These are phyloP conservation scores for Yoshiicerus persimilis DNA, from an alignment of 1,140 invertebrate species.

Conservation along the genomic window DNA sequence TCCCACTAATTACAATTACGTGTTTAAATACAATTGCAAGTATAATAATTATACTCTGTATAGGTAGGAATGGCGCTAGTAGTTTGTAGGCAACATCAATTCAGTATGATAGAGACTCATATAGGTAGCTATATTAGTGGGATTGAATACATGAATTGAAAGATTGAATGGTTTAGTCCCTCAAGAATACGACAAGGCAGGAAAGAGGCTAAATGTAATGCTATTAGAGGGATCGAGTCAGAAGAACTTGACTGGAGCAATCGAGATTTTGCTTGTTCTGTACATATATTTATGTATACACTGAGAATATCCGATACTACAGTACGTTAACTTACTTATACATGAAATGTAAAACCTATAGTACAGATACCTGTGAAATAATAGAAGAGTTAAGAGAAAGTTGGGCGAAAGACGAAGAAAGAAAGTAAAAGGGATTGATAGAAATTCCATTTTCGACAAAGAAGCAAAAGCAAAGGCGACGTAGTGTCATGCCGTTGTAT, in stretches of 20 bases:
- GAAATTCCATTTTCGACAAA: conserved; percentile 32
- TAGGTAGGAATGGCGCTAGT: too few species aligned
- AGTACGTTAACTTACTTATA: too few species aligned
- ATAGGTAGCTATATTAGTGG: background rate
- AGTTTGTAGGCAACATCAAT: too few species aligned
- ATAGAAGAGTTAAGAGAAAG: background rate
- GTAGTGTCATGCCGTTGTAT: background rate
- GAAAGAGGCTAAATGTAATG: conserved; percentile 27
- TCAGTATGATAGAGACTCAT: too few species aligned
- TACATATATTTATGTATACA: background rate
- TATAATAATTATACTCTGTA: too few species aligned
- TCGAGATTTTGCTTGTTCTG: background rate
- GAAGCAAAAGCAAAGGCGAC: background rate
- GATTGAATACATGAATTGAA: background rate
- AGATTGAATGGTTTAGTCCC: background rate
- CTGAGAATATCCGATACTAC: too few species aligned
- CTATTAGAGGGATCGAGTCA: conserved; percentile 24
- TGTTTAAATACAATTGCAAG: too few species aligned
- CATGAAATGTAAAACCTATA: too few species aligned
- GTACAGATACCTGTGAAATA: background rate
- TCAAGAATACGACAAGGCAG: background rate
- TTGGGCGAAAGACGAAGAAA: background rate
- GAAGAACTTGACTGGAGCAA: background rate
- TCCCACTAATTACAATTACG: too few species aligned
- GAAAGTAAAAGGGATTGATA: conserved; percentile 8